Percentiles rank a stretch among this genome's conserved stretches.
phyloP scores from a whole-genome alignment of 30 jellyfish, hydroid and myxozoan genomes.

The Cassiopea andromeda region DNA sequence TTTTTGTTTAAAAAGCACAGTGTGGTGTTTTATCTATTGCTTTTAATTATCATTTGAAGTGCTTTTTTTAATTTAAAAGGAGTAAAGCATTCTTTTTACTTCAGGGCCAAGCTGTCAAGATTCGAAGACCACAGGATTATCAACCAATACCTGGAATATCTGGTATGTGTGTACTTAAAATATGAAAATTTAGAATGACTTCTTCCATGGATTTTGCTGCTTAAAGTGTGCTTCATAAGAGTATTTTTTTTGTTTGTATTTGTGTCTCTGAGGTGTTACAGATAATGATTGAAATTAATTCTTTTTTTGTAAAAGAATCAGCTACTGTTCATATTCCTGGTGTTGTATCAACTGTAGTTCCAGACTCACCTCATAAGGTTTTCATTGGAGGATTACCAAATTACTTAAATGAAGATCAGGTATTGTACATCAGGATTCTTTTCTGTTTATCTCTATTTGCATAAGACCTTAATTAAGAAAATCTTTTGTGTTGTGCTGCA shows the following conservation, averaged over 20 bases:
- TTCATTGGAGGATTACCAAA: conserved; percentile 98
- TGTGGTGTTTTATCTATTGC: too few species aligned
- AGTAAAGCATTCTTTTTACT: too few species aligned
- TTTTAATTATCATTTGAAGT: too few species aligned
- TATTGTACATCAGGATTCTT: conserved; percentile 12
- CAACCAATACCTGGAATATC: conserved; percentile 98
- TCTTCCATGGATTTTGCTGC: background rate
- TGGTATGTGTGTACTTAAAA: conserved; percentile 33
- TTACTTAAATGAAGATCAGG: conserved; percentile 98
- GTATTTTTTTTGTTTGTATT: too few species aligned
- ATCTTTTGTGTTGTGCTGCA: too few species aligned
- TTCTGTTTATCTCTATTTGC: too few species aligned
- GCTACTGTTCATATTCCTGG: conserved; percentile 95
- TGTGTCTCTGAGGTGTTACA: too few species aligned
- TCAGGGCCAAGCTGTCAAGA: conserved; percentile 97
- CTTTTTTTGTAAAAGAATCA: conserved; percentile 51
- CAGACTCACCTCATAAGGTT: conserved; percentile 91
- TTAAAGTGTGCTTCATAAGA: too few species aligned
- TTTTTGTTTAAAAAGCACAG: too few species aligned
- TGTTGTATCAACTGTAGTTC: conserved; percentile 98
- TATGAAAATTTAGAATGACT: background rate
- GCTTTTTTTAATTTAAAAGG: too few species aligned
- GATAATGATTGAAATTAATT: background rate
- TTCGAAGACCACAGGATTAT: conserved; percentile 97
- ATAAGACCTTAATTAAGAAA: too few species aligned